phyloP scores from a whole-genome alignment of 2,797 vertebrate species.

The Phrynocephalus vlangalii region DNA sequence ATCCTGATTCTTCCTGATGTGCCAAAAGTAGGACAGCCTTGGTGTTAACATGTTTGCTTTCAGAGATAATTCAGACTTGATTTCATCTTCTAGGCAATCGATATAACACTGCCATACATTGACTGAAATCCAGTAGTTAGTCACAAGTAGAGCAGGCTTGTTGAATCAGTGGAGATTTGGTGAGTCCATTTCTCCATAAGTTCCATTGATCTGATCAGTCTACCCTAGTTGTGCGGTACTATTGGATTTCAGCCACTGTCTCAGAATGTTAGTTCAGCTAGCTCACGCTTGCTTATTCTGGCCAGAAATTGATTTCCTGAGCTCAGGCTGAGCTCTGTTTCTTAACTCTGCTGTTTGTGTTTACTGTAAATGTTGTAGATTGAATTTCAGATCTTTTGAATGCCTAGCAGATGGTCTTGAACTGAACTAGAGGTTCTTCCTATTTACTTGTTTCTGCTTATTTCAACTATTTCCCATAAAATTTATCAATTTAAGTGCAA shows the following conservation, averaged over 20 bases:
- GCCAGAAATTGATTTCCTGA: background rate
- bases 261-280: background rate
- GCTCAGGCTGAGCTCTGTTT: background rate
- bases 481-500: background rate
- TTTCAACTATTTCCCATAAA: background rate
- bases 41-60: too few species aligned
- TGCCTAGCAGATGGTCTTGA: background rate
- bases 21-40: too few species aligned
- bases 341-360: background rate
- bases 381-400: background rate
- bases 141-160: too few species aligned
- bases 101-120: too few species aligned
- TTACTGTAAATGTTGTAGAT: background rate
- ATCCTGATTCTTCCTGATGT: too few species aligned
- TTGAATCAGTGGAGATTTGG: too few species aligned
- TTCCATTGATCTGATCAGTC: too few species aligned
- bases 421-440: background rate
- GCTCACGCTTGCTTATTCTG: background rate
- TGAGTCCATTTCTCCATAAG: too few species aligned
- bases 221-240: too few species aligned
- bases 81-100: too few species aligned
- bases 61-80: too few species aligned
- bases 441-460: background rate
- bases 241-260: too few species aligned
- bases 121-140: background rate